Percentiles rank a stretch among this genome's conserved stretches.
These are phyloP conservation scores for Caenorhabditis angaria DNA, from an alignment of 2,888 invertebrate genomes.

Conservation along the genomic window DNA sequence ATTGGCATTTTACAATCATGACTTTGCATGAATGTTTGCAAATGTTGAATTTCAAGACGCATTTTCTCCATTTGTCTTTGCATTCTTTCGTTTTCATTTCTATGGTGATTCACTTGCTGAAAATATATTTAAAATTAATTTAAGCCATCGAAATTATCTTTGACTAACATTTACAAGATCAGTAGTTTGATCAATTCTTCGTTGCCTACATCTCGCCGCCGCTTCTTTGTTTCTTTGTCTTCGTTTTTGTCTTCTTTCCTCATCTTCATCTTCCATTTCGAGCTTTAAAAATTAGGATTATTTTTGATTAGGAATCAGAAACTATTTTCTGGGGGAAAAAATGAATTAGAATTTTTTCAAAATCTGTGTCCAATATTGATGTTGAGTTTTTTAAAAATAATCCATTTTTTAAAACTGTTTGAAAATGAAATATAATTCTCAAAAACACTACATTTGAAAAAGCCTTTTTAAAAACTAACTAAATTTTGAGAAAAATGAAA, in stretches of 20 bases:
- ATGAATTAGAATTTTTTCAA: too few species aligned
- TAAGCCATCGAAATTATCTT: not conserved
- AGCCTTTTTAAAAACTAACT: too few species aligned
- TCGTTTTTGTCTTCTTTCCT: constrained; percentile 85
- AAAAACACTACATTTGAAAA: too few species aligned
- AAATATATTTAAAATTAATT: constrained; percentile 12
- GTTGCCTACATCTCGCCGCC: constrained; percentile 93
- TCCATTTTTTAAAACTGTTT: too few species aligned
- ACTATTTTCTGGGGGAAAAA: too few species aligned
- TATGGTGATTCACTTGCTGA: constrained; percentile 48
- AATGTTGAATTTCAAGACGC: constrained; percentile 23
- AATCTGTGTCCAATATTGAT: too few species aligned
- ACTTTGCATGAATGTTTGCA: constrained; percentile 27
- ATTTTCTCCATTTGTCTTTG: constrained; percentile 32
- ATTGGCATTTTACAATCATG: constrained; percentile 47
- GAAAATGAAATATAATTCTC: too few species aligned
- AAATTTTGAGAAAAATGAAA: too few species aligned
- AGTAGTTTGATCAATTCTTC: constrained; percentile 94
- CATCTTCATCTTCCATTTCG: constrained; percentile 79
- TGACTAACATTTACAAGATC: constrained; percentile 81
- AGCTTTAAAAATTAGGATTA: constrained; percentile 37
- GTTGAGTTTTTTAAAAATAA: too few species aligned
- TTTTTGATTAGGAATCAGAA: too few species aligned
- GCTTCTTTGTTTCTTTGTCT: constrained; percentile 96
- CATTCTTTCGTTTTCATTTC: constrained; percentile 40